Evolutionary conservation across 2,797 vertebrate species (phyloP).

Genomic region (Coregonus ussuriensis): DNA sequence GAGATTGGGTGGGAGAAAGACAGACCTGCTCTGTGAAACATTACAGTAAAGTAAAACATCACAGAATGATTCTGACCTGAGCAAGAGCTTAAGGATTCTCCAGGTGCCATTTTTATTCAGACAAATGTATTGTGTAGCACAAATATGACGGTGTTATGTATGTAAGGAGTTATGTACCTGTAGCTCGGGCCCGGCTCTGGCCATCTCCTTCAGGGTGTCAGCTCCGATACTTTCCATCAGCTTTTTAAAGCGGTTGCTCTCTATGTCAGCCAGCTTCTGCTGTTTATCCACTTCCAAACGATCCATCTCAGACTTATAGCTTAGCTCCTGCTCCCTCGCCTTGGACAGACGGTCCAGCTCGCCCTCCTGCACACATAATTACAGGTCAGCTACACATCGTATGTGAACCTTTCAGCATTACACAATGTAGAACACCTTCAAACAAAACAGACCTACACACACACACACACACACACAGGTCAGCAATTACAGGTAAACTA

Average conservation of each 20-base stretch:
- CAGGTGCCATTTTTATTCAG: not conserved
- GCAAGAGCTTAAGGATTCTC: not conserved
- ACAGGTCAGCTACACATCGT: too few relatives aligned
- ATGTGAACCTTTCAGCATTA: not conserved
- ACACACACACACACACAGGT: too few relatives aligned
- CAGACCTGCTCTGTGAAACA: too few relatives aligned
- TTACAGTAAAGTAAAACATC: too few relatives aligned
- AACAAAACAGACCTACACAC: not conserved
- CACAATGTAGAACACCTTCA: not conserved
- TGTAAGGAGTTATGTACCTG: constrained; percentile 72
- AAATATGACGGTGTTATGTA: not conserved
- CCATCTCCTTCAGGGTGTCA: constrained; percentile 81
- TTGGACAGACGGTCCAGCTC: constrained; percentile 80
- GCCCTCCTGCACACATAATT: constrained; percentile 71
- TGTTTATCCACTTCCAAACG: constrained; percentile 79
- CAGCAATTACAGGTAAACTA: not conserved
- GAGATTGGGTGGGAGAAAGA: too few relatives aligned
- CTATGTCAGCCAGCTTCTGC: constrained; percentile 75
- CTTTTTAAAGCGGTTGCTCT: constrained; percentile 79
- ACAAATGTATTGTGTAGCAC: too few relatives aligned
- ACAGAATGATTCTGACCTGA: not conserved
- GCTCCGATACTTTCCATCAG: constrained; percentile 79
- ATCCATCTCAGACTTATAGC: constrained; percentile 76
- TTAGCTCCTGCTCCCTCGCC: constrained; percentile 81
- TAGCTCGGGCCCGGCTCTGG: constrained; percentile 84